Percentiles rank a stretch among this genome's conserved stretches.
Conservation (phyloP, 2,888 invertebrate genomes). For the Podotricha telesiphe region DNA sequence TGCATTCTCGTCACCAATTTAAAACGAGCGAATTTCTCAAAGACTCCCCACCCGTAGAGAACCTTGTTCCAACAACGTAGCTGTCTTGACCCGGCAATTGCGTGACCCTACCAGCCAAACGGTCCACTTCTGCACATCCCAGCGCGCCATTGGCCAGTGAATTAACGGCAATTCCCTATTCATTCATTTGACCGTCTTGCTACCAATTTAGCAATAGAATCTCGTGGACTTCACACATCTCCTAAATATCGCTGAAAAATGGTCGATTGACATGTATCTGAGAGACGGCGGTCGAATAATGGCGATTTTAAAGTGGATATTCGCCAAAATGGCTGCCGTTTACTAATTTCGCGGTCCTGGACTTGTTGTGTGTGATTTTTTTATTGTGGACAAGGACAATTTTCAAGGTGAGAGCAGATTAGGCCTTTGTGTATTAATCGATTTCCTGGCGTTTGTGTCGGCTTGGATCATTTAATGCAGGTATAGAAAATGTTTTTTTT, state of each 20-base stretch:
- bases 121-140: constrained; percentile 71
- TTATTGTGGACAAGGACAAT: constrained; percentile 44
- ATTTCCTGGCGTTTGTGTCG: constrained; percentile 9
- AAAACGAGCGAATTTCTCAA: not conserved
- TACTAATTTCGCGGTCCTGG: constrained; percentile 51
- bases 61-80: constrained; percentile 54
- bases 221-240: constrained; percentile 40
- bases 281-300: constrained; percentile 59
- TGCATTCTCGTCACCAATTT: constrained; percentile 2
- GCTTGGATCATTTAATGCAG: not conserved
- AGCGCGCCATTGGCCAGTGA: constrained; percentile 70
- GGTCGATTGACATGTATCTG: constrained; percentile 67
- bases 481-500: not conserved
- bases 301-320: constrained; percentile 56
- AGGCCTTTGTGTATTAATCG: constrained; percentile 20
- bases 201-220: constrained; percentile 74
- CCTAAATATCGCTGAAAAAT: constrained; percentile 49
- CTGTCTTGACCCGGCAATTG: constrained; percentile 62
- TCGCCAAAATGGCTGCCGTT: constrained; percentile 77
- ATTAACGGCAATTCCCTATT: constrained; percentile 74
- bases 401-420: constrained; percentile 60
- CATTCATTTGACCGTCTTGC: constrained; percentile 72
- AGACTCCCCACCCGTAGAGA: constrained; percentile 42
- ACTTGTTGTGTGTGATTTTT: constrained; percentile 48
- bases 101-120: constrained; percentile 76